A percentile compares a stretch with the other conserved stretches of the same genome.
These are phyloP conservation scores for Neomicropteryx cornuta DNA, from an alignment of 1,140 invertebrate genomes.

Conservation along the genomic window DNA sequence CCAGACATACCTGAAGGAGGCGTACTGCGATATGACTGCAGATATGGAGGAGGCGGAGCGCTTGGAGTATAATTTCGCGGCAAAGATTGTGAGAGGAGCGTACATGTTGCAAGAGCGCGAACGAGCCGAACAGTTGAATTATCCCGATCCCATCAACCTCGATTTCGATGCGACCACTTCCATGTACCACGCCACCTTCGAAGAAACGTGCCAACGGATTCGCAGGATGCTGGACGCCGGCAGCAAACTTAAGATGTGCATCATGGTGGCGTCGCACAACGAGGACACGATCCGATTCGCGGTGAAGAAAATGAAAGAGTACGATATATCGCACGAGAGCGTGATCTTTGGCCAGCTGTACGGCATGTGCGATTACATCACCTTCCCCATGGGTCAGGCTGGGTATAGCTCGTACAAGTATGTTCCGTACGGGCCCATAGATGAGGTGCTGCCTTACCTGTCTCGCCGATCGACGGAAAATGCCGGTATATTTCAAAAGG, in stretches of 20 bases:
- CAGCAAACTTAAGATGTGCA: slow-evolving; percentile 76
- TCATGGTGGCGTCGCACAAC: slow-evolving; percentile 93
- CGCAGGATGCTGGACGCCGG: too few species aligned
- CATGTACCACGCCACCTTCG: slow-evolving; percentile 83
- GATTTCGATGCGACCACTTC: slow-evolving; percentile 77
- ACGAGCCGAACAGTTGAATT: slow-evolving; percentile 68
- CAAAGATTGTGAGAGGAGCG: slow-evolving; percentile 89
- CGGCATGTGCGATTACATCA: slow-evolving; percentile 94
- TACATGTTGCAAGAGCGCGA: slow-evolving; percentile 85
- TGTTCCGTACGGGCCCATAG: slow-evolving; percentile 89
- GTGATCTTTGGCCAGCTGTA: slow-evolving; percentile 88
- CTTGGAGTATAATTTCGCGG: slow-evolving; percentile 91
- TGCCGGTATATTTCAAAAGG: slow-evolving; percentile 68
- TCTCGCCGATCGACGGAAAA: slow-evolving; percentile 88
- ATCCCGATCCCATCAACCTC: slow-evolving; percentile 85
- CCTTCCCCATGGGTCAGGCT: slow-evolving; percentile 87
- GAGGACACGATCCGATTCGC: slow-evolving; percentile 87
- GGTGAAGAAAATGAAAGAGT: slow-evolving; percentile 84
- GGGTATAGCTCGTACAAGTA: slow-evolving; percentile 96
- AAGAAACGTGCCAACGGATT: too few species aligned
- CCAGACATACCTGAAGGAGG: slow-evolving; percentile 87
- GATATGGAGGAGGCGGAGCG: slow-evolving; percentile 84
- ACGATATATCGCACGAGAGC: slow-evolving; percentile 72
- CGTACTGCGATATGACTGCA: slow-evolving; percentile 68
- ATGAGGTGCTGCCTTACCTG: slow-evolving; percentile 88